A percentile compares a stretch with the other conserved stretches of the same genome.
These are phyloP conservation scores for Aplidium turbinatum DNA, from an alignment of 23 tunicate genomes.

Conservation along the genomic window DNA sequence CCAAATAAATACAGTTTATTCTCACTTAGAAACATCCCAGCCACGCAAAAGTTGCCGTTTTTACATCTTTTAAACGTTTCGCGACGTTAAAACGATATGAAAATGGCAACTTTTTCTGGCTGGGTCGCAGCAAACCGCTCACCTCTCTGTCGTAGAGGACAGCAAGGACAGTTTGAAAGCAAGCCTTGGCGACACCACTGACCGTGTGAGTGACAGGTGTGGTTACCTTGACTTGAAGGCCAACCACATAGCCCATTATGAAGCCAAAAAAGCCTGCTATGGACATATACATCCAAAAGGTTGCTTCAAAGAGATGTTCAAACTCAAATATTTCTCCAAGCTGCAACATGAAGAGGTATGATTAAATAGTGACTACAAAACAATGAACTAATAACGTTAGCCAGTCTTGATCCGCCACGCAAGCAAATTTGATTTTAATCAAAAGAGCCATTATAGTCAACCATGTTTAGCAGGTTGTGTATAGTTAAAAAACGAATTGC, in stretches of 20 bases:
- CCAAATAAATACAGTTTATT: too few relatives aligned
- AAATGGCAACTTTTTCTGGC: too few relatives aligned
- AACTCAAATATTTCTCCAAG: conserved; percentile 23
- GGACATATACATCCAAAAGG: conserved; percentile 80
- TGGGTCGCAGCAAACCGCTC: conserved; percentile 7
- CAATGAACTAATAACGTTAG: too few relatives aligned
- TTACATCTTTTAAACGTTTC: too few relatives aligned
- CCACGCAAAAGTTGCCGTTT: too few relatives aligned
- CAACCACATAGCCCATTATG: conserved; percentile 95
- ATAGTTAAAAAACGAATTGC: too few relatives aligned
- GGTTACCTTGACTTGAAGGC: conserved; percentile 88
- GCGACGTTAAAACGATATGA: too few relatives aligned
- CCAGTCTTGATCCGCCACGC: too few relatives aligned
- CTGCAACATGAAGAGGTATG: neutral
- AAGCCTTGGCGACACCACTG: conserved; percentile 99
- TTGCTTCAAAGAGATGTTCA: conserved; percentile 33
- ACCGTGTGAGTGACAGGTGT: conserved; percentile 97
- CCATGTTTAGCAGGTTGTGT: too few relatives aligned
- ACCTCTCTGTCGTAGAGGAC: conserved; percentile 66
- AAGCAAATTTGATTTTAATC: too few relatives aligned
- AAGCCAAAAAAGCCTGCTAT: conserved; percentile 92
- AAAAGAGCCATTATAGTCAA: too few relatives aligned
- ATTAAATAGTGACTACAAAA: neutral
- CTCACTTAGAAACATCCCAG: too few relatives aligned
- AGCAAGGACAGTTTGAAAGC: conserved; percentile 96